Percentiles rank a stretch among this genome's conserved stretches.
Conservation (phyloP, 2,888 invertebrate species). For the Caenorhabditis sp. region DNA sequence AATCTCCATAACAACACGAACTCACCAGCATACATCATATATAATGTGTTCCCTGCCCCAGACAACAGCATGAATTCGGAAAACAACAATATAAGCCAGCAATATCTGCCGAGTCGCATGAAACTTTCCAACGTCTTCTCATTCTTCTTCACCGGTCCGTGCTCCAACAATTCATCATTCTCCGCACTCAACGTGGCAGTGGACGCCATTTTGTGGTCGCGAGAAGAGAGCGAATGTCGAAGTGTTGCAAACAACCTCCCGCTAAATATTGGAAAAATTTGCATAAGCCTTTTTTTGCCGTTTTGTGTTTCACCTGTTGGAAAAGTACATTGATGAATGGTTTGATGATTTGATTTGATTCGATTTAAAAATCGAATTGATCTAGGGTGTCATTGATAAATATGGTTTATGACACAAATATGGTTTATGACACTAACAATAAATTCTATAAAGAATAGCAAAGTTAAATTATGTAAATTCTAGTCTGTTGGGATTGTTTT, state of each 20-base stretch:
- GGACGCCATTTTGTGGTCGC: slow-evolving; percentile 21
- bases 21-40: slow-evolving; percentile 50
- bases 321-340: neutral
- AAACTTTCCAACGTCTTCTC: slow-evolving; percentile 40
- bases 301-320: neutral
- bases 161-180: slow-evolving; percentile 14
- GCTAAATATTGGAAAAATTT: neutral
- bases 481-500: too few relatives aligned
- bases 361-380: too few relatives aligned
- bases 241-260: neutral
- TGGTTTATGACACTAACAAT: too few relatives aligned
- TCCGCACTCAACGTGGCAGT: slow-evolving; percentile 26
- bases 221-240: neutral
- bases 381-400: too few relatives aligned
- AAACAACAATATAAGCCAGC: slow-evolving; percentile 41
- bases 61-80: slow-evolving; percentile 48
- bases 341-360: neutral
- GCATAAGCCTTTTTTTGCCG: neutral
- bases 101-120: slow-evolving; percentile 38
- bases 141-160: slow-evolving; percentile 9
- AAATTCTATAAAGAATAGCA: too few relatives aligned
- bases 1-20: neutral
- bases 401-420: too few relatives aligned
- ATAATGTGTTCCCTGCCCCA: slow-evolving; percentile 47
- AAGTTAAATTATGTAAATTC: too few relatives aligned